Evolutionary conservation across 2,888 invertebrate species (phyloP).

Genomic region (Pelosia muscerda): DNA sequence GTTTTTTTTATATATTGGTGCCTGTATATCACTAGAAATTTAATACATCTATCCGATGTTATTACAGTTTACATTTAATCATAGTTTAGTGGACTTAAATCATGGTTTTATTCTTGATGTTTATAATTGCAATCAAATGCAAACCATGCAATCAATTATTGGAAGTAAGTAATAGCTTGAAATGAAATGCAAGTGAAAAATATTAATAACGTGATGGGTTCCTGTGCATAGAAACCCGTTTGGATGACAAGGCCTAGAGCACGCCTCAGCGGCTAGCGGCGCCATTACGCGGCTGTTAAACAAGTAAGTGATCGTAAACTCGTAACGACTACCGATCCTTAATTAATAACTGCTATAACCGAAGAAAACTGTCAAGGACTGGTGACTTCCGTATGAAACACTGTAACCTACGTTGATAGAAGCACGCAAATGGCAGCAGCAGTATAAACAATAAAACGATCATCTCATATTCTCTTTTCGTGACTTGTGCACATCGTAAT

Average conservation of each 20-base stretch:
- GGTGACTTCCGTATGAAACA: no score
- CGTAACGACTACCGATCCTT: conserved; percentile 7
- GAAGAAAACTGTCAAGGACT: neutral
- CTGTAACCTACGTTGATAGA: no score
- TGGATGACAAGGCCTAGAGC: neutral
- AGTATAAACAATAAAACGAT: neutral
- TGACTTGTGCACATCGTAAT: neutral
- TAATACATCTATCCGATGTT: no score
- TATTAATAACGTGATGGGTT: neutral
- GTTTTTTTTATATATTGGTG: neutral
- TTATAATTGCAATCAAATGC: no score
- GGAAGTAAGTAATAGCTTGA: no score
- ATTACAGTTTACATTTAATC: neutral
- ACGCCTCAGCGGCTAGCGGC: neutral
- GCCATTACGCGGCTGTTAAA: conserved; percentile 12
- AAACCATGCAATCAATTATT: no score
- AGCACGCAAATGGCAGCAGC: neutral
- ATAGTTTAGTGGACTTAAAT: neutral
- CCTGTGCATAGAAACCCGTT: neutral
- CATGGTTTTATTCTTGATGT: no score
- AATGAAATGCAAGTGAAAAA: neutral
- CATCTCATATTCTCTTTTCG: neutral
- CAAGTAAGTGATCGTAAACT: conserved; percentile 16
- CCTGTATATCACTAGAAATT: no score
- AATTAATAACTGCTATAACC: conserved; percentile 16